These are phyloP conservation scores for Aethes cnicana DNA, from an alignment of 2,888 invertebrate genomes.

Conservation along the genomic window DNA sequence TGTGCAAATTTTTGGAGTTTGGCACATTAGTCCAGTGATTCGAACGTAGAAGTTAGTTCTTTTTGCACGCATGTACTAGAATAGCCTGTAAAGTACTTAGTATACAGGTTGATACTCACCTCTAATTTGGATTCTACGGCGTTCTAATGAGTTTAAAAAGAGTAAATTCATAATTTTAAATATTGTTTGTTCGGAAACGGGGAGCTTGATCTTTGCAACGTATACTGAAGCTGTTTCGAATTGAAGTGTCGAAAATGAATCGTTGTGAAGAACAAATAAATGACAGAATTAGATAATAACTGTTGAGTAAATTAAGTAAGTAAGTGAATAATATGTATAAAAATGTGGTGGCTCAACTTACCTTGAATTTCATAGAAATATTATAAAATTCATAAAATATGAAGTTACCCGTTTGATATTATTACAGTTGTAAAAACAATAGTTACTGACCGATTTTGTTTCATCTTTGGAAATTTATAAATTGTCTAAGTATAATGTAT, in stretches of 20 bases:
- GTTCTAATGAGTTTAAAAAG: too few relatives aligned
- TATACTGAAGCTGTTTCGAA: too few relatives aligned
- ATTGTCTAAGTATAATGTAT: slow-evolving; percentile 15
- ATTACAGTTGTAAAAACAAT: slow-evolving; percentile 21
- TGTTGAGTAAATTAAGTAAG: slow-evolving; percentile 47
- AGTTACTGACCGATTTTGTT: slow-evolving; percentile 7
- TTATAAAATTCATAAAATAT: slow-evolving; percentile 8
- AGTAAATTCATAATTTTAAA: too few relatives aligned
- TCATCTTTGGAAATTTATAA: slow-evolving; percentile 23
- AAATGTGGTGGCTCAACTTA: slow-evolving; percentile 52
- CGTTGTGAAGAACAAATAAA: slow-evolving; percentile 49
- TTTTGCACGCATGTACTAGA: too few relatives aligned
- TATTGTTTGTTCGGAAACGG: too few relatives aligned
- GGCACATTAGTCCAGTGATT: too few relatives aligned
- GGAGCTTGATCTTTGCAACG: too few relatives aligned
- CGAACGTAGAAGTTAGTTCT: too few relatives aligned
- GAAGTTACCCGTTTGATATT: slow-evolving; percentile 24
- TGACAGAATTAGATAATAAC: slow-evolving; percentile 41
- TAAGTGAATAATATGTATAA: slow-evolving; percentile 40
- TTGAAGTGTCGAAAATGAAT: slow-evolving; percentile 24
- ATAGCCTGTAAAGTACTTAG: too few relatives aligned
- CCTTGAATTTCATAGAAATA: slow-evolving; percentile 8
- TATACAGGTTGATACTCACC: too few relatives aligned
- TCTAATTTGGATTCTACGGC: too few relatives aligned
- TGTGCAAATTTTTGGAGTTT: too few relatives aligned